Conservation (phyloP, 1,140 invertebrate genomes). For the Neuroterus valhalla region DNA sequence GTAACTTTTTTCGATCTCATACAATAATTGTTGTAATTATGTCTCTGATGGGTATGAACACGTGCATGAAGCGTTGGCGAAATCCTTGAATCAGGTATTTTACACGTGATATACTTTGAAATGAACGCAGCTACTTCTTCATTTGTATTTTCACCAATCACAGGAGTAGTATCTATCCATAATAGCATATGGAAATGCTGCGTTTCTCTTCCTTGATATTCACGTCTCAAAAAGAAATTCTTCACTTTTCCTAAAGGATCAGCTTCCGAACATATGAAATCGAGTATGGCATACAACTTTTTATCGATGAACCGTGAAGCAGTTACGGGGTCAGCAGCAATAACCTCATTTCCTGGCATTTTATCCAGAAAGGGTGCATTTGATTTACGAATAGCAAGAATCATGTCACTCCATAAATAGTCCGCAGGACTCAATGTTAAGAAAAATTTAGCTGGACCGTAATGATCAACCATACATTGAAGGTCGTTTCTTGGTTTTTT, state of each 20-base stretch:
- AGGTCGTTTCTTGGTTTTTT: constrained; percentile 52
- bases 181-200: constrained; percentile 63
- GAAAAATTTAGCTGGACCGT: no score
- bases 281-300: no score
- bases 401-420: constrained; percentile 63
- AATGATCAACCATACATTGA: no score
- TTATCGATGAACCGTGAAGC: constrained; percentile 59
- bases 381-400: no score
- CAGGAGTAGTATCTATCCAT: constrained; percentile 62
- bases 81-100: constrained; percentile 46
- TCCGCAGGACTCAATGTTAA: no score
- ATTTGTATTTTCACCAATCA: constrained; percentile 44
- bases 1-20: constrained; percentile 52
- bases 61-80: constrained; percentile 50
- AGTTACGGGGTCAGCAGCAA: constrained; percentile 58
- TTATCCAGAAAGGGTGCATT: no score
- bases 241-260: no score
- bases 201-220: constrained; percentile 59
- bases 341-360: no score
- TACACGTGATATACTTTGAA: constrained; percentile 62
- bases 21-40: constrained; percentile 51
- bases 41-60: constrained; percentile 52
- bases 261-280: no score
- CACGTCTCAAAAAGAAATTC: no score
- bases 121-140: constrained; percentile 64